Conservation (phyloP, 2,113 vertebrate species). For the Marcusenius ussheri region DNA sequence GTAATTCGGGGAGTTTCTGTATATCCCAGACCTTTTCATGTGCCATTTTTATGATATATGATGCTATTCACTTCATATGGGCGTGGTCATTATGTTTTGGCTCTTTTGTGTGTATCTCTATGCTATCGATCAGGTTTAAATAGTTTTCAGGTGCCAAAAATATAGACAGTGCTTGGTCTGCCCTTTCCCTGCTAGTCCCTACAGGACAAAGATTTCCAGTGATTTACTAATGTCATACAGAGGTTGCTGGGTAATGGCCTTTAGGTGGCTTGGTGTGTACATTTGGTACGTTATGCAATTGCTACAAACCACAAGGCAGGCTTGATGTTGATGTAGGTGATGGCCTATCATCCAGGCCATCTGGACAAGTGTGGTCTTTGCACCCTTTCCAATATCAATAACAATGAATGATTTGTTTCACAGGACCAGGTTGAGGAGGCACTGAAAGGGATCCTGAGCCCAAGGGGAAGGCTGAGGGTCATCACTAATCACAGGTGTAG, state of each 20-base stretch:
- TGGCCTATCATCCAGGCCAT: background rate
- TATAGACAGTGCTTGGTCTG: no score
- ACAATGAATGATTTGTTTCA: background rate
- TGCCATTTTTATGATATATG: background rate
- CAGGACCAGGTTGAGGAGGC: background rate
- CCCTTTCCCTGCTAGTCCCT: background rate
- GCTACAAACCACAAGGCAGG: background rate
- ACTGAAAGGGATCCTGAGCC: background rate
- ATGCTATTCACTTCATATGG: background rate
- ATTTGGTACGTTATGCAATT: background rate
- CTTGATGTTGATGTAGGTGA: background rate
- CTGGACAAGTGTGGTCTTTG: background rate
- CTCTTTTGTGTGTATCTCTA: background rate
- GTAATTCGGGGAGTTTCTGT: no score
- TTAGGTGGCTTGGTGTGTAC: background rate
- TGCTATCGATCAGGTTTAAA: background rate
- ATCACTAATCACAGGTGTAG: background rate
- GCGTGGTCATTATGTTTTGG: background rate
- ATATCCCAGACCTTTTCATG: background rate
- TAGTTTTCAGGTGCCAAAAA: background rate
- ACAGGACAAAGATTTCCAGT: background rate
- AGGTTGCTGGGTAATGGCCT: background rate
- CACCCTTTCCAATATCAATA: background rate
- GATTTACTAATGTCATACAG: background rate
- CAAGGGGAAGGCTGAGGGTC: background rate